phyloP scores from a whole-genome alignment of 2,888 invertebrate genomes.

The Antheraea yamamai region DNA sequence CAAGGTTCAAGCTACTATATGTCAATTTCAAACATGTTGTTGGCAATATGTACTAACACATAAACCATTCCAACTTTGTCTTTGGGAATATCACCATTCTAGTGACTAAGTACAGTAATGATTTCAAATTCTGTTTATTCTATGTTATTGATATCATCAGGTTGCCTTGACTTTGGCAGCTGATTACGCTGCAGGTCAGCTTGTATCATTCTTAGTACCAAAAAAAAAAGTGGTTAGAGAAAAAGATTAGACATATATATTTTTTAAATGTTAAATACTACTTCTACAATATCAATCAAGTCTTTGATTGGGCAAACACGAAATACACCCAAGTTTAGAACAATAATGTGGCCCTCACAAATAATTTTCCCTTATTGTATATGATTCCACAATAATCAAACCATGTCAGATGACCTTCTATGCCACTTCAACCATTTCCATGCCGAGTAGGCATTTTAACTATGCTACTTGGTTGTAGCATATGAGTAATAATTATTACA shows the following conservation, averaged over 20 bases:
- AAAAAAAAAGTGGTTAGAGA: too few species aligned
- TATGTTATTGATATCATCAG: not conserved
- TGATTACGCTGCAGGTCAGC: not conserved
- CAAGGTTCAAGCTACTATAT: not conserved
- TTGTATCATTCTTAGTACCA: not conserved
- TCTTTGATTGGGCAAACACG: too few species aligned
- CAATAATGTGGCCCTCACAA: too few species aligned
- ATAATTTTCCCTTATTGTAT: too few species aligned
- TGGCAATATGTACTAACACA: not conserved
- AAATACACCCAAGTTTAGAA: too few species aligned
- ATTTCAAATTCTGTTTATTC: not conserved
- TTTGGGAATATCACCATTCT: not conserved
- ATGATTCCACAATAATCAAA: too few species aligned
- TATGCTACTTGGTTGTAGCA: not conserved
- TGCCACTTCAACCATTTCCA: not conserved
- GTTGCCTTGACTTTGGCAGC: not conserved
- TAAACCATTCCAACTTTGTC: not conserved
- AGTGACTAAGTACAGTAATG: not conserved
- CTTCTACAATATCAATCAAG: too few species aligned
- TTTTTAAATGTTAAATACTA: too few species aligned
- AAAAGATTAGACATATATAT: too few species aligned
- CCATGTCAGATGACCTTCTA: too few species aligned
- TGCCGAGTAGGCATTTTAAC: not conserved
- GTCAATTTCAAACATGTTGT: not conserved
- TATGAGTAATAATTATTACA: too few species aligned